These are phyloP conservation scores for Unio pictorum DNA, from an alignment of 2,888 invertebrate genomes.

Conservation along the genomic window DNA sequence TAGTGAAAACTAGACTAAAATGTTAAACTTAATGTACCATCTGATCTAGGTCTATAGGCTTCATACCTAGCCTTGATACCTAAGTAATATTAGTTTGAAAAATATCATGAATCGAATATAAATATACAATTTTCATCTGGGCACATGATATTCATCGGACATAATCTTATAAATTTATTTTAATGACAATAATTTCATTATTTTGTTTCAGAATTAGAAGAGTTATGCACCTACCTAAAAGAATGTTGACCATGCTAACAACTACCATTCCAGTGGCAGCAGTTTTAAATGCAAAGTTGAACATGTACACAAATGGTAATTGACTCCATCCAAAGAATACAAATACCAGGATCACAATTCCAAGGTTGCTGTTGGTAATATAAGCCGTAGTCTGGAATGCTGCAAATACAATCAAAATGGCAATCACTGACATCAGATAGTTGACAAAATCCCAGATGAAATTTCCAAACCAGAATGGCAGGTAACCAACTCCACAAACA, in stretches of 20 bases:
- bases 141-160: too few relatives aligned
- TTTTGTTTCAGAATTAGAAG: too few relatives aligned
- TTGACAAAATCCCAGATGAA: constrained; percentile 80
- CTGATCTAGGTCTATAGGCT: too few relatives aligned
- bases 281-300: constrained; percentile 79
- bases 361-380: constrained; percentile 66
- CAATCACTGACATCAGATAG: constrained; percentile 76
- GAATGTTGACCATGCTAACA: constrained; percentile 80
- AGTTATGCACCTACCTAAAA: constrained; percentile 76
- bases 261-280: constrained; percentile 84
- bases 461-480: constrained; percentile 80
- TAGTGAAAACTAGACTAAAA: too few relatives aligned
- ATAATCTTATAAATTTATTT: too few relatives aligned
- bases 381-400: constrained; percentile 79
- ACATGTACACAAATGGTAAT: constrained; percentile 81
- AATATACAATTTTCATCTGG: too few relatives aligned
- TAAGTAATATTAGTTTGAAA: too few relatives aligned
- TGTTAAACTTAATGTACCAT: too few relatives aligned
- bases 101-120: too few relatives aligned
- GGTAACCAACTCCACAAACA: constrained; percentile 51
- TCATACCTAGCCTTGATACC: too few relatives aligned
- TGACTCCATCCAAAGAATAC: constrained; percentile 81
- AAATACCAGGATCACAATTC: constrained; percentile 76
- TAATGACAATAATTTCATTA: too few relatives aligned
- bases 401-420: constrained; percentile 77